Evolutionary conservation across 2,113 vertebrate genomes (phyloP).

Genomic region (Gymnogyps californianus): DNA sequence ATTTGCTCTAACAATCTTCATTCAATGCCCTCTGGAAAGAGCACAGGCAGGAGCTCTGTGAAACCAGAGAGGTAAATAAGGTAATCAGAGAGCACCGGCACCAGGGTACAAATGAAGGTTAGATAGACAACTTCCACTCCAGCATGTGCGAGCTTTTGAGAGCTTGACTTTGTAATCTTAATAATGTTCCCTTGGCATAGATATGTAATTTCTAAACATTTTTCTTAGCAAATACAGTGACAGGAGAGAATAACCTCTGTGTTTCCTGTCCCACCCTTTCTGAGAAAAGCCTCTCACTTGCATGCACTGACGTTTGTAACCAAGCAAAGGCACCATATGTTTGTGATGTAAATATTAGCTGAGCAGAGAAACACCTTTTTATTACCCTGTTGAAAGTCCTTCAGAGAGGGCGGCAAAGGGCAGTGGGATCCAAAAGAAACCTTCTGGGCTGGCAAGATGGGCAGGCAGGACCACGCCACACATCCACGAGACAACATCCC

Average conservation of each 20-base stretch:
- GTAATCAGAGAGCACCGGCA: not conserved
- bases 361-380: constrained; percentile 23
- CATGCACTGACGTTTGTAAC: not conserved
- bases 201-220: not conserved
- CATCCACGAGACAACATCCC: accelerated
- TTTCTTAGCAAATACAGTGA: not conserved
- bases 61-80: not conserved
- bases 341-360: constrained; percentile 61
- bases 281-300: not conserved
- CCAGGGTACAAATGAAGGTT: constrained; percentile 18
- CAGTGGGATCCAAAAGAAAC: not conserved
- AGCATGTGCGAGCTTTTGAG: not conserved
- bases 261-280: not conserved
- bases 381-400: not conserved
- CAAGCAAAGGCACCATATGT: constrained; percentile 28
- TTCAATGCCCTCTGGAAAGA: not conserved
- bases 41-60: not conserved
- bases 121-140: not conserved
- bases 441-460: not conserved
- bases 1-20: not conserved
- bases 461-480: not conserved
- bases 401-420: not conserved
- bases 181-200: accelerated
- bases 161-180: not conserved
- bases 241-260: not conserved